Evolutionary conservation across 2,797 vertebrate species (phyloP), one percentile per base, ranked within the genome.

Genomic region (Agapornis canus): DNA sequence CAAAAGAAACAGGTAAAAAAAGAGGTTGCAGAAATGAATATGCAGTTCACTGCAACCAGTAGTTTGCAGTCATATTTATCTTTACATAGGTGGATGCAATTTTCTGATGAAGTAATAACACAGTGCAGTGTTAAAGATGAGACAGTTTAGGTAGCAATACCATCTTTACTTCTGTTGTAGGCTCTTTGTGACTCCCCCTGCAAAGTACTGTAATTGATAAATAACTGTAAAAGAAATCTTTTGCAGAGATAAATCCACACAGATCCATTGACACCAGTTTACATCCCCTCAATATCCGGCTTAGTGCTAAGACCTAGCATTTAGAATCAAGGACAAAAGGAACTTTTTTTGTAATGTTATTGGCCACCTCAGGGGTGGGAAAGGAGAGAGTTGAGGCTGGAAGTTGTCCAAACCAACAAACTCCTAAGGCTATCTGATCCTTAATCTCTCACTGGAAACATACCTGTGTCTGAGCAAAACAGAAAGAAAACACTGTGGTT

Each of bases 201-300:
- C 31, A 70, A 85, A 73, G 7, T 21, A 23, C 23, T 60, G n/a
- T 29, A 56, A 37, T 91, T 82, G 56, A 57, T 39, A 91, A 96
- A 89, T 82, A 80, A 73, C 2, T 9, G 47, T 29, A 37, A 86
- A 86, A 77, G 9, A 81, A 91, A 91, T 45, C 76, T 88, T 80
- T 78, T 88, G 23, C n/a, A 73, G 71, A 75, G 57, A 87, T 35
- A 91, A 89, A 94, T 60, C 60, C 92, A 86, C 65, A 78, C 10
- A 39, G 39, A 85, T 82, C 84, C 69, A 77, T 32, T 64, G 79
- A 75, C 40, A 89, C 23, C 57, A 49, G 37, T 71, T 92, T 80
- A 48, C 18, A 78, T 9, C 9, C 17, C n/a, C 45, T 65, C 72
- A 47, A 29, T 83, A 86, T 75, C 68, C 82, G 87, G 29, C 65